Evolutionary conservation across 2,113 vertebrate species (phyloP), one percentile per base, ranked within the genome.

Genomic region (Genyomyrus donnyi): DNA sequence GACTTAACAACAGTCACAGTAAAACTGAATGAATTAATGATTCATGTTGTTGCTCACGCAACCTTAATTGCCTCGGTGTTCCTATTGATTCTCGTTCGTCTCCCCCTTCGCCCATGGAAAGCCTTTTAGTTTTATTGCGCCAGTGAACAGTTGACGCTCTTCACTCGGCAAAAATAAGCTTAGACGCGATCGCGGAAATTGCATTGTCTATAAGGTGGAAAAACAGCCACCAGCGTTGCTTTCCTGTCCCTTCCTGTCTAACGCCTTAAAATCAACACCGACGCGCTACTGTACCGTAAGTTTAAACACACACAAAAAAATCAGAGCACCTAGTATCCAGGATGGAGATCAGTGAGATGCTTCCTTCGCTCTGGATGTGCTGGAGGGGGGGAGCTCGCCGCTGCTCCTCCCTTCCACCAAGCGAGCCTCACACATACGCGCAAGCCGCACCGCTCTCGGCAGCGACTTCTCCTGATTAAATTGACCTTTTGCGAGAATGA

Each of bases 321-420:
- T 66, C 89, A 53, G 49, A 85, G 53, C 31, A 53, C 49, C 66
- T 46, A 83, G 77, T 85, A 80, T 27, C 50, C 74, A 53, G 74
- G 35, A 35, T 80, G 74, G 74, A 80, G 74, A 80, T 35, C n/a
- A 80, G 45, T 52, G 66, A 53, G 80, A 85, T 19, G 70, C 89
- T 89, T 85, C 50, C 50, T 74, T 84, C 89, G 49, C 62, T 58
- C 49, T 85, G 50, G 80, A 56, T 89, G 49, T 10, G 89, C 83
- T 27, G 62, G 84, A n/a, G 84, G 84, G 84, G 53, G 84, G 84
- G 27, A 66, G 52, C 89, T 89, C 56, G 42, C 19, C 19, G 15
- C 87, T 45, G 87, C 52, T 88, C 89, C 77, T 31, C 53, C 80
- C 39, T 50, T 27, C 52, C 45, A 27, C 42, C 52, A 85, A 85